Percentiles rank a stretch among this genome's conserved stretches.
These are phyloP conservation scores for Scaptomyza montana DNA, from an alignment of 1,140 invertebrate genomes.

Conservation along the genomic window DNA sequence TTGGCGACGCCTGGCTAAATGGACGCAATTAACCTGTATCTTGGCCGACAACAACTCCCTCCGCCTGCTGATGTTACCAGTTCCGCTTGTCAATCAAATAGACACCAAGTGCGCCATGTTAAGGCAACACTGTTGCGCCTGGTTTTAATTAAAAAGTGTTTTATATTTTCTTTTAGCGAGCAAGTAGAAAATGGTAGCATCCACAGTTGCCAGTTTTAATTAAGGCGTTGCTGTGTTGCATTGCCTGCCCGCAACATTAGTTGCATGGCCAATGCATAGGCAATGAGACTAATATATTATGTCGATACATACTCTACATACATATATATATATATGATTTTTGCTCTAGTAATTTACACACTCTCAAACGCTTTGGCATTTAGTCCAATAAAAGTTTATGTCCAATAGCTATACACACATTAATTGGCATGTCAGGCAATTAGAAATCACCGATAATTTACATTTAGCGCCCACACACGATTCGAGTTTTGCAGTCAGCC, in stretches of 20 bases:
- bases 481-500: constrained; percentile 4
- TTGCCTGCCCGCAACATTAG: constrained; percentile 15
- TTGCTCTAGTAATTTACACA: background rate
- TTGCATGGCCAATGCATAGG: constrained; percentile 29
- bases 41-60: constrained; percentile 9
- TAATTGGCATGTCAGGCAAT: constrained; percentile 78
- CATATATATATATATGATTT: background rate
- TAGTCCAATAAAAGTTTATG: constrained; percentile 37
- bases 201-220: constrained; percentile 60
- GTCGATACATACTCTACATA: too few relatives aligned
- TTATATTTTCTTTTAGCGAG: constrained; percentile 9
- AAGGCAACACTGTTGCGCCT: constrained; percentile 20
- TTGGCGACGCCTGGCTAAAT: constrained; percentile 44
- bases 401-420: constrained; percentile 36
- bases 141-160: constrained; percentile 56
- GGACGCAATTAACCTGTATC: constrained; percentile 56
- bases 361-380: constrained; percentile 16
- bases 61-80: constrained; percentile 8
- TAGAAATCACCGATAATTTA: constrained; percentile 77
- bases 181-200: constrained; percentile 53
- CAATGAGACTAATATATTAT: constrained; percentile 11
- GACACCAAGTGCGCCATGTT: constrained; percentile 36
- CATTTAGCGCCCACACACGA: constrained; percentile 33
- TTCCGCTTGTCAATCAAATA: constrained; percentile 62
- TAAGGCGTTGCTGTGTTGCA: constrained; percentile 41